Percentiles rank a stretch among this genome's conserved stretches.
Conservation (phyloP, 1,140 invertebrate genomes). For the Platorchestia sp. region DNA sequence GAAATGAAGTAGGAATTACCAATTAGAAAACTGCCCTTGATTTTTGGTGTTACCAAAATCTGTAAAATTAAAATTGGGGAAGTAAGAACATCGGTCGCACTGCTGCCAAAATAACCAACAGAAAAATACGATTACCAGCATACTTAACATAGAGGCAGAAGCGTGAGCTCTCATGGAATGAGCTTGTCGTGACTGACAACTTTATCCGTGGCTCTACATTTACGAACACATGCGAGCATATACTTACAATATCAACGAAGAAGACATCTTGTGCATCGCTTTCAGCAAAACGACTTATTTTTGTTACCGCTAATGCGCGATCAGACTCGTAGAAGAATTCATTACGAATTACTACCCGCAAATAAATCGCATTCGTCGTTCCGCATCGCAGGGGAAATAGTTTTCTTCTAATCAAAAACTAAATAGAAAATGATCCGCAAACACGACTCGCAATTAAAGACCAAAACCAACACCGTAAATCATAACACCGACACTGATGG, state of each 20-base stretch:
- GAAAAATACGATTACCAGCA: too few species aligned
- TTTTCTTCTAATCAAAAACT: conserved; percentile 10
- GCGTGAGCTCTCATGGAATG: neutral
- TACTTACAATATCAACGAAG: neutral
- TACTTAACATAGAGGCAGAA: neutral
- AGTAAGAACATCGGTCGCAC: neutral
- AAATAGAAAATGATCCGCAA: neutral
- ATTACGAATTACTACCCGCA: neutral
- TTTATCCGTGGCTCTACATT: neutral
- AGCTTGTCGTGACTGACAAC: neutral
- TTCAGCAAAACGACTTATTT: neutral
- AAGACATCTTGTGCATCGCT: neutral
- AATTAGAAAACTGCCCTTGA: too few species aligned
- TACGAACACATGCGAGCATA: neutral
- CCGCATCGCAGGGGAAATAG: neutral
- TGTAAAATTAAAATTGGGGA: too few species aligned
- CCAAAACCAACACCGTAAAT: conserved; percentile 4
- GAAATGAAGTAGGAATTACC: too few species aligned
- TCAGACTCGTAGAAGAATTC: neutral
- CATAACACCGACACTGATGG: neutral
- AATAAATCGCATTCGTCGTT: neutral
- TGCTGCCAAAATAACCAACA: neutral
- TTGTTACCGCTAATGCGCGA: neutral
- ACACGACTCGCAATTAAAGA: conserved; percentile 33
- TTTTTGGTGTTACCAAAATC: too few species aligned